A percentile compares a stretch with the other conserved stretches of the same genome.
phyloP scores from a whole-genome alignment of 1,140 invertebrate genomes.

The Cotesia chilonis region DNA sequence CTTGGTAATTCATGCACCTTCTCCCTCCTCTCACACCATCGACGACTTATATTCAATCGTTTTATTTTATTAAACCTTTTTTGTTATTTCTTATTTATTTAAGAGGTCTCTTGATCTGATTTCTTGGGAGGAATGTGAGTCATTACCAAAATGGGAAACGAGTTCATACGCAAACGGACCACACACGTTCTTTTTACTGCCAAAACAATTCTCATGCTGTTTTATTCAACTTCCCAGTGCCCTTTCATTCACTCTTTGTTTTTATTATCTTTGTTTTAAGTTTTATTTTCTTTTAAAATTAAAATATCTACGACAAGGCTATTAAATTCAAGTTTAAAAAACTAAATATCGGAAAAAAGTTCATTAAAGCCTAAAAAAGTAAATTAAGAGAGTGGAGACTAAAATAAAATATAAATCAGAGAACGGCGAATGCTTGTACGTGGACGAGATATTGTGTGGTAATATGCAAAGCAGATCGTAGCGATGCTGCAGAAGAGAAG shows the following conservation, averaged over 20 bases:
- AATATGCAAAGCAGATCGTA: slow-evolving; percentile 42
- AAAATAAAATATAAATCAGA: slow-evolving; percentile 29
- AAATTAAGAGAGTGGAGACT: slow-evolving; percentile 16
- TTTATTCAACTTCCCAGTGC: neutral
- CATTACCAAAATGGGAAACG: slow-evolving; percentile 41
- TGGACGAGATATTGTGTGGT: slow-evolving; percentile 36
- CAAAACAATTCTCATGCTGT: slow-evolving; percentile 9
- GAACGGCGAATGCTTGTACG: slow-evolving; percentile 28
- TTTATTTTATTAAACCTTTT: neutral
- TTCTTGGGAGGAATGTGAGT: slow-evolving; percentile 41
- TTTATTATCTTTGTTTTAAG: neutral
- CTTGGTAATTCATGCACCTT: slow-evolving; percentile 17
- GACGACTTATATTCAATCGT: neutral
- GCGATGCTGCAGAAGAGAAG: slow-evolving; percentile 11
- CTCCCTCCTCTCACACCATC: neutral
- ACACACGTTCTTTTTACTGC: slow-evolving; percentile 18
- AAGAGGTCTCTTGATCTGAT: slow-evolving; percentile 6
- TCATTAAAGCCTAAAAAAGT: neutral
- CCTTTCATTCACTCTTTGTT: neutral
- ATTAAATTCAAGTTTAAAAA: slow-evolving; percentile 26
- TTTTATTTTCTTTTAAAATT: neutral
- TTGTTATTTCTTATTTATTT: slow-evolving; percentile 5
- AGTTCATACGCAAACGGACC: slow-evolving; percentile 35
- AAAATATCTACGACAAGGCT: neutral
- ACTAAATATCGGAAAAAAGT: neutral